These are phyloP conservation scores for Drosophila quadrilineata DNA, from an alignment of 1,140 invertebrate species.

Conservation along the genomic window DNA sequence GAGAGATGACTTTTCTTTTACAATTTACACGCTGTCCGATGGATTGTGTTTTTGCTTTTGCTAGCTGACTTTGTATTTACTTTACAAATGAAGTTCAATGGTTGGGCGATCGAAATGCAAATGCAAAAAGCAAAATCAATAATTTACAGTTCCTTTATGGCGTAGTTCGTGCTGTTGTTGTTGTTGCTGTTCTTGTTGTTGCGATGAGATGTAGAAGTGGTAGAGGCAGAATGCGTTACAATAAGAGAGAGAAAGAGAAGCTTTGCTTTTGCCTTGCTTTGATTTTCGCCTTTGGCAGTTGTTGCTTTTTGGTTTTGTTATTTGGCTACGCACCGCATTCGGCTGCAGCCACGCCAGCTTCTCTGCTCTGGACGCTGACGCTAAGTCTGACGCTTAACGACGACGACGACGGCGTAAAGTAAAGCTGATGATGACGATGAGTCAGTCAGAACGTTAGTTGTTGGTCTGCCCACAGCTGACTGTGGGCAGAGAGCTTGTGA, in stretches of 20 bases:
- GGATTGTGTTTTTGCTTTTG: slow-evolving; percentile 11
- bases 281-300: too few relatives aligned
- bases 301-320: slow-evolving; percentile 1
- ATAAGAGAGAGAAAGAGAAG: too few relatives aligned
- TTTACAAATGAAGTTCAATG: slow-evolving; percentile 46
- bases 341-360: slow-evolving; percentile 35
- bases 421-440: slow-evolving; percentile 38
- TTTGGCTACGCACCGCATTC: slow-evolving; percentile 25
- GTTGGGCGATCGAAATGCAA: slow-evolving; percentile 27
- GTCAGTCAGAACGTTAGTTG: too few relatives aligned
- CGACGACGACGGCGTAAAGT: too few relatives aligned
- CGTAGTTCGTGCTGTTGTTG: slow-evolving; percentile 1
- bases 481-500: slow-evolving; percentile 6
- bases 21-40: slow-evolving; percentile 36
- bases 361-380: slow-evolving; percentile 16
- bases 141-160: slow-evolving; percentile 45
- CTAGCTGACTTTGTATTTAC: slow-evolving; percentile 31
- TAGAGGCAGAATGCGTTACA: slow-evolving; percentile 1
- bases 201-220: neutral
- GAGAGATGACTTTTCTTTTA: slow-evolving; percentile 52
- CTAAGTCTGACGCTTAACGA: neutral
- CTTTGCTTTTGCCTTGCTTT: slow-evolving; percentile 4
- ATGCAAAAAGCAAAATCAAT: slow-evolving; percentile 64
- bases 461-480: slow-evolving; percentile 15
- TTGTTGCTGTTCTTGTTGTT: slow-evolving; percentile 3